Conservation (phyloP, 2,113 vertebrate genomes). For the Amphiprion percula region DNA sequence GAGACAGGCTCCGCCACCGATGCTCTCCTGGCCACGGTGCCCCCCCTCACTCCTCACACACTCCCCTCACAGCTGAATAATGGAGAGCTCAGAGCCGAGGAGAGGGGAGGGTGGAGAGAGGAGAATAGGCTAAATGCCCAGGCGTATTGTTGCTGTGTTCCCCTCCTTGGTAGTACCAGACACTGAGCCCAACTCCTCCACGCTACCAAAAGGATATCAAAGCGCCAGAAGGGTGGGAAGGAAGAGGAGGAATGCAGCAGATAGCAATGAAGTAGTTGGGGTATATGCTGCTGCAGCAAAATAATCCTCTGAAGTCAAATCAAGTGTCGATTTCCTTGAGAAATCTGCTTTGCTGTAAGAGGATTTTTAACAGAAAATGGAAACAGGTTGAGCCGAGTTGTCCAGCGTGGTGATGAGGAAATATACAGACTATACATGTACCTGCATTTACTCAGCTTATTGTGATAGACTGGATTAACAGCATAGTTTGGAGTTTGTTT, state of each 20-base stretch:
- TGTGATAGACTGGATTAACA: not conserved
- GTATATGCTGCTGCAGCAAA: not conserved
- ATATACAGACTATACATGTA: not conserved
- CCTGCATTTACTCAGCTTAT: not conserved
- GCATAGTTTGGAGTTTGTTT: slow-evolving; percentile 32
- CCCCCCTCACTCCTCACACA: not conserved
- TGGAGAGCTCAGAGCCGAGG: slow-evolving; percentile 51
- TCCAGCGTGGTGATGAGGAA: slow-evolving; percentile 3
- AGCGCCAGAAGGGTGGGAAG: slow-evolving; percentile 13
- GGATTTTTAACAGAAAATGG: not conserved
- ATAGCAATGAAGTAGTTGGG: not conserved
- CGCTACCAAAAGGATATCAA: slow-evolving; percentile 14
- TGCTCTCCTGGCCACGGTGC: slow-evolving; percentile 33
- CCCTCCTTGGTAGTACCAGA: slow-evolving; percentile 57
- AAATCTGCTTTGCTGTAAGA: not conserved
- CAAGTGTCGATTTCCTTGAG: not conserved
- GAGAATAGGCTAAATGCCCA: not conserved
- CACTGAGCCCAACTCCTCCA: slow-evolving; percentile 34
- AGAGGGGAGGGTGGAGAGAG: slow-evolving; percentile 14
- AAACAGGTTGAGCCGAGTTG: not conserved
- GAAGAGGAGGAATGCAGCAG: slow-evolving; percentile 22
- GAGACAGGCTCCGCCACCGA: slow-evolving; percentile 27
- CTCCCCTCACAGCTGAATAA: slow-evolving; percentile 61
- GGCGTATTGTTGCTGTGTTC: slow-evolving; percentile 35
- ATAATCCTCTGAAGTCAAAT: not conserved